A percentile compares a stretch with the other conserved stretches of the same genome.
These are phyloP conservation scores for Oncorhynchus gorbuscha DNA, from an alignment of 2,113 vertebrate genomes.

Conservation along the genomic window DNA sequence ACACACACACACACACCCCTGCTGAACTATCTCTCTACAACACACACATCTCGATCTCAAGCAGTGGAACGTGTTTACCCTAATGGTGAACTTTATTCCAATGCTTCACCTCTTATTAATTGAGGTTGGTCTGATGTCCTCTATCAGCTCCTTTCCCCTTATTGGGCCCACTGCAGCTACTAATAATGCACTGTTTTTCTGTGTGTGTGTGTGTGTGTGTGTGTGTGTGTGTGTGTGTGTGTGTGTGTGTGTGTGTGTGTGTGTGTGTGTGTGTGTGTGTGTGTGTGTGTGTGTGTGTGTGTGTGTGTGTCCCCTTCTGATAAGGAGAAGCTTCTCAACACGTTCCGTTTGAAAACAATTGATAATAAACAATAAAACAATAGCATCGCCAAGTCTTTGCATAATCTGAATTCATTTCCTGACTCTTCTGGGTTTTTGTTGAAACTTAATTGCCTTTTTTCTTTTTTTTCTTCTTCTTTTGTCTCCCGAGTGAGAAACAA, in stretches of 20 bases:
- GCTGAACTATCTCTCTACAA: conserved; percentile 49
- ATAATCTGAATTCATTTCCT: conserved; percentile 85
- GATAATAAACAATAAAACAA: conserved; percentile 66
- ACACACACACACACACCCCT: too few relatives aligned
- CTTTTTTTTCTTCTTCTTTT: conserved; percentile 52
- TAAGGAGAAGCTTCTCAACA: conserved; percentile 57
- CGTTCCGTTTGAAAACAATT: conserved; percentile 65
- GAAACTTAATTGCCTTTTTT: conserved; percentile 79
- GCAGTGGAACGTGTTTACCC: conserved; percentile 73
- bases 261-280: conserved; percentile 19
- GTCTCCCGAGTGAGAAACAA: conserved; percentile 50
- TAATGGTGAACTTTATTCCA: conserved; percentile 82
- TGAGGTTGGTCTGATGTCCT: conserved; percentile 55
- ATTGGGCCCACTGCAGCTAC: conserved; percentile 51
- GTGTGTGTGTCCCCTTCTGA: too few relatives aligned
- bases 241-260: conserved; percentile 57
- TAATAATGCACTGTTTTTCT: conserved; percentile 70
- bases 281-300: too few relatives aligned
- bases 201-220: conserved; percentile 20
- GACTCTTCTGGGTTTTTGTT: conserved; percentile 74
- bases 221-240: conserved; percentile 42
- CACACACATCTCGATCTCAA: conserved; percentile 46
- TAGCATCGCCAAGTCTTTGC: conserved; percentile 71
- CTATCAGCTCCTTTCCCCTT: conserved; percentile 73
- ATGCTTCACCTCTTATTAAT: conserved; percentile 73